Conservation (phyloP, 2,888 invertebrate genomes). For the Lasius platythorax region DNA sequence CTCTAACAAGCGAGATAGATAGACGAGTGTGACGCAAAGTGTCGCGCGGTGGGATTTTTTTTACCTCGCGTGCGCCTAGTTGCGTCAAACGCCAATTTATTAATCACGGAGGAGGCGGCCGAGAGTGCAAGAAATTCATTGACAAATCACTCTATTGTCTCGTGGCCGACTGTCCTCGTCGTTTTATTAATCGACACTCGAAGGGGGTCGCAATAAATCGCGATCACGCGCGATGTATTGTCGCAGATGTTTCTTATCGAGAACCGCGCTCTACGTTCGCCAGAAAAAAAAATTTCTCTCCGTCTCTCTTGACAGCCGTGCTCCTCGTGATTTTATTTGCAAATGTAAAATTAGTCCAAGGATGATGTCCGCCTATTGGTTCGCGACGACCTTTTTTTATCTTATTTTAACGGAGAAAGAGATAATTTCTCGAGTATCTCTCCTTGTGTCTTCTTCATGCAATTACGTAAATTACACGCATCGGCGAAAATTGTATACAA, state of each 20-base stretch:
- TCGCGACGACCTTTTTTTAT: slow-evolving; percentile 1
- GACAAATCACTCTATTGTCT: not conserved
- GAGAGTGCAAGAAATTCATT: not conserved
- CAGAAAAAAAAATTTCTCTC: not conserved
- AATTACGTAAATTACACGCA: not conserved
- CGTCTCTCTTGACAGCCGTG: not conserved
- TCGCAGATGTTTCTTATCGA: slow-evolving; percentile 27
- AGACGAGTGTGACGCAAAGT: not conserved
- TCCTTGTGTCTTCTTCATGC: not conserved
- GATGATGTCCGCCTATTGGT: not conserved
- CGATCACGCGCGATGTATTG: not conserved
- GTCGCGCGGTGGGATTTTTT: not conserved
- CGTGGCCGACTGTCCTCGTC: not conserved
- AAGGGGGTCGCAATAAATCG: not conserved
- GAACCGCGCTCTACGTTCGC: not conserved
- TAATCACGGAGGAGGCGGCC: not conserved
- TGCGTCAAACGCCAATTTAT: not conserved
- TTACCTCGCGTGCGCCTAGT: not conserved
- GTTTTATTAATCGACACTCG: not conserved
- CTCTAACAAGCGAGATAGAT: not conserved
- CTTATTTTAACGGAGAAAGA: slow-evolving; percentile 4
- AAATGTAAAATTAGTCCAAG: slow-evolving; percentile 36
- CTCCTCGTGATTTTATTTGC: slow-evolving; percentile 17
- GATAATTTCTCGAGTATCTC: not conserved
- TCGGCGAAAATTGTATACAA: not conserved